Evolutionary conservation across 2,888 invertebrate species (phyloP), one percentile per base, ranked within the genome.

Genomic region (Neria commutata): DNA sequence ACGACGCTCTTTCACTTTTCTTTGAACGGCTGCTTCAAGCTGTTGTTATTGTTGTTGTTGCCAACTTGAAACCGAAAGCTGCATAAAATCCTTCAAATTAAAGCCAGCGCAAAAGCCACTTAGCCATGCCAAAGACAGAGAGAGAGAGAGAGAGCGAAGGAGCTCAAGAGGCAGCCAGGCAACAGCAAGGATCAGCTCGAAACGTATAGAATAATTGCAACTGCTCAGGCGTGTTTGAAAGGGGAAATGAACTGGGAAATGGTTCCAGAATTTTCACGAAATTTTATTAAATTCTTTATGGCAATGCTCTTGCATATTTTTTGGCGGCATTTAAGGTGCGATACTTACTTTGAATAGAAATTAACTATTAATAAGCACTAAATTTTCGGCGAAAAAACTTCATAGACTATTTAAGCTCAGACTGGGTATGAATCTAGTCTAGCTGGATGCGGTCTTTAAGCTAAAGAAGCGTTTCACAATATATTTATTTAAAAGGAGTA

Each of bases 51-150:
- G 6, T 29, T 29, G 29, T 29, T 14, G n/a, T n/a, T 42, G 19
- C 42, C 42, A 42, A 5, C 42, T 42, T 21, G n/a, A 54, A 45
- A 29, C 47, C 11, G 3, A 10, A 50, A 52, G 26, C 24, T 52
- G 60, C 54, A 61, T 67, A 69, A 73, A 77, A 74, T 74, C 72
- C 78, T 73, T 76, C 74, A 77, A 77, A 77, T 77, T 75, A 77
- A 73, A 77, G 71, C n/a, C n/a, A n/a, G n/a, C 69, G 73, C 73
- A 73, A 77, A 77, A 76, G 75, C 71, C 74, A 72, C 75, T 78
- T 77, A 76, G 75, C 67, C 6, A 14, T 19, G 19, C 21, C 4
- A 42, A 21, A 14, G 21, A 42, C 5, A 19, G 14, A 14, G 14
- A 4, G 21, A 42, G 3, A 4, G 37, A 14, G 2, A 11, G 42